phyloP scores from a whole-genome alignment of 2,797 vertebrate species.

The Chelidonichthys spinosus region DNA sequence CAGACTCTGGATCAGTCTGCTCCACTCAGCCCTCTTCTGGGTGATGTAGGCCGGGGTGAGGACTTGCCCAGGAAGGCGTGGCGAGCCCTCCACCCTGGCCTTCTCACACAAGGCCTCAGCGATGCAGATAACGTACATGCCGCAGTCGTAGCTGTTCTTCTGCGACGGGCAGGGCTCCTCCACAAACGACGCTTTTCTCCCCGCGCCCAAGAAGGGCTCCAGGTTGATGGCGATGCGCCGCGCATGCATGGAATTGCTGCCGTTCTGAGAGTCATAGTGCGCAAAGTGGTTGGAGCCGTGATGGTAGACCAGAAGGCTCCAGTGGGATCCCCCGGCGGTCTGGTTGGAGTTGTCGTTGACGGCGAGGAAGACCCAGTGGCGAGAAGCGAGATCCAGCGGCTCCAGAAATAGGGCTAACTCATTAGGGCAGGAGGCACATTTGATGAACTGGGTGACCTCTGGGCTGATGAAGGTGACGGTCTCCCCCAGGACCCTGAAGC shows the following conservation, averaged over 20 bases:
- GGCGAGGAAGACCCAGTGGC: slow-evolving; percentile 91
- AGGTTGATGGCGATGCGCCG: slow-evolving; percentile 90
- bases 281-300: slow-evolving; percentile 87
- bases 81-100: slow-evolving; percentile 78
- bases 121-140: slow-evolving; percentile 98
- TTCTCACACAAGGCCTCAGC: slow-evolving; percentile 90
- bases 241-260: slow-evolving; percentile 90
- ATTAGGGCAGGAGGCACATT: slow-evolving; percentile 89
- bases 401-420: slow-evolving; percentile 93
- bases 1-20: slow-evolving; percentile 87
- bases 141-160: slow-evolving; percentile 98
- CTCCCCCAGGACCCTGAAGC: slow-evolving; percentile 85
- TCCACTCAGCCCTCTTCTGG: slow-evolving; percentile 91
- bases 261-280: slow-evolving; percentile 95
- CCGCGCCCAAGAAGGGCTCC: slow-evolving; percentile 86
- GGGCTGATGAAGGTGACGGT: slow-evolving; percentile 92
- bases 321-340: slow-evolving; percentile 93
- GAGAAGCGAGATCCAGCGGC: slow-evolving; percentile 87
- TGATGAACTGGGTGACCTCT: slow-evolving; percentile 98
- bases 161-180: slow-evolving; percentile 94
- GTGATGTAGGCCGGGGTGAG: slow-evolving; percentile 94
- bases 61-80: slow-evolving; percentile 84
- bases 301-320: slow-evolving; percentile 94
- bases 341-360: slow-evolving; percentile 96
- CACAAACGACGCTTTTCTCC: slow-evolving; percentile 81